These are phyloP conservation scores for Ditula angustiorana DNA, from an alignment of 2,888 invertebrate species.

Conservation along the genomic window DNA sequence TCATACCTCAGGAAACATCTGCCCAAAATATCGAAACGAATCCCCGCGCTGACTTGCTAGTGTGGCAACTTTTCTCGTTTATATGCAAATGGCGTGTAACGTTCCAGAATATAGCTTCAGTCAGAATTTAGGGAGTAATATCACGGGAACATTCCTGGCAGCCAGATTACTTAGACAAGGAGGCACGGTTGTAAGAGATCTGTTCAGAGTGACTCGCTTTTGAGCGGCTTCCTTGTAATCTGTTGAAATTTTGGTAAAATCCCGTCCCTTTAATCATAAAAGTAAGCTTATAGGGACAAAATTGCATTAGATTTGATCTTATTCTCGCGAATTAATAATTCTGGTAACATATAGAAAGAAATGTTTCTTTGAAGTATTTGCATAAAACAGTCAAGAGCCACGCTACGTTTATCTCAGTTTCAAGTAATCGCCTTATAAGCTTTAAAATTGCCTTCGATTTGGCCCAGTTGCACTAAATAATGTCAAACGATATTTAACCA, in stretches of 20 bases:
- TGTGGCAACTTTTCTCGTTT: constrained; percentile 23
- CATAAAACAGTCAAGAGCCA: no score
- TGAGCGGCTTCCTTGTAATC: neutral
- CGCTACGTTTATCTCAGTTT: no score
- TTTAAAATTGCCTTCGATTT: neutral
- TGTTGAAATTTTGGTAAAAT: no score
- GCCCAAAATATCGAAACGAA: constrained; percentile 3
- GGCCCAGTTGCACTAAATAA: neutral
- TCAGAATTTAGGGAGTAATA: constrained; percentile 8
- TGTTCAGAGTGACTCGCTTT: no score
- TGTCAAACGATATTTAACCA: neutral
- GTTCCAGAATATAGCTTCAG: constrained; percentile 4
- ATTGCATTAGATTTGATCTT: no score
- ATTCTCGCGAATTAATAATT: no score
- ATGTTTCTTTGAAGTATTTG: no score
- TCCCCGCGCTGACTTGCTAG: neutral
- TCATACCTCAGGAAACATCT: constrained; percentile 9
- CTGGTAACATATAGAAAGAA: no score
- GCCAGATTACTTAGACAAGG: neutral
- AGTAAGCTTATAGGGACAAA: no score
- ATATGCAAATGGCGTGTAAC: constrained; percentile 18
- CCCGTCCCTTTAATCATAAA: neutral
- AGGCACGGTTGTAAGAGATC: no score
- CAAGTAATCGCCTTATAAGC: no score
- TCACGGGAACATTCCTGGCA: neutral